Evolutionary conservation across 1,140 invertebrate genomes (phyloP).

Genomic region (Diachasmimorpha longicaudata): DNA sequence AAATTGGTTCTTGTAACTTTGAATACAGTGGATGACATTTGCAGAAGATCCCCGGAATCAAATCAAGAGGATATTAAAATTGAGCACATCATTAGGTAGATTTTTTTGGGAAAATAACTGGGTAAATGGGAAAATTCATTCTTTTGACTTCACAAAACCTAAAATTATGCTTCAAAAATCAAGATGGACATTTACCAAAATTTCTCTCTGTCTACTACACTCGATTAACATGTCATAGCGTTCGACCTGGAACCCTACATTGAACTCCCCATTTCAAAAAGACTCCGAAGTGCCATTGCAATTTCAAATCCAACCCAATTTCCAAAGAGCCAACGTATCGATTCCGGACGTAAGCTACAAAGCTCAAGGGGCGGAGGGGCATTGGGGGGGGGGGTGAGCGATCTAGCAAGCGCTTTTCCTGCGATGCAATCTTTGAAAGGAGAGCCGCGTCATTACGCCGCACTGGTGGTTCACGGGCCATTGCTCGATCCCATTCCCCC

Average conservation of each 20-base stretch:
- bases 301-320: slow-evolving; percentile 50
- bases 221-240: too few relatives aligned
- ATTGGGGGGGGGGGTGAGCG: slow-evolving; percentile 9
- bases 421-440: slow-evolving; percentile 64
- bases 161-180: too few relatives aligned
- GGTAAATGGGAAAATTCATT: too few relatives aligned
- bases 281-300: slow-evolving; percentile 43
- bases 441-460: slow-evolving; percentile 63
- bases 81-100: background rate
- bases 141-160: too few relatives aligned
- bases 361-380: background rate
- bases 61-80: slow-evolving; percentile 49
- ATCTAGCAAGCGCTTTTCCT: slow-evolving; percentile 50
- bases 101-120: too few relatives aligned
- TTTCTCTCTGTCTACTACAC: too few relatives aligned
- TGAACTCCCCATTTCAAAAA: background rate
- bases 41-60: slow-evolving; percentile 35
- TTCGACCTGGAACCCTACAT: too few relatives aligned
- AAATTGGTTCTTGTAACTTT: slow-evolving; percentile 61
- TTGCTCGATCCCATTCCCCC: slow-evolving; percentile 44
- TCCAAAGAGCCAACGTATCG: slow-evolving; percentile 55
- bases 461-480: slow-evolving; percentile 60
- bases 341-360: slow-evolving; percentile 35
- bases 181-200: too few relatives aligned
- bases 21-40: slow-evolving; percentile 37